These are phyloP conservation scores for Acanthosepion esculentum DNA, from an alignment of 2,888 invertebrate species.

Conservation along the genomic window DNA sequence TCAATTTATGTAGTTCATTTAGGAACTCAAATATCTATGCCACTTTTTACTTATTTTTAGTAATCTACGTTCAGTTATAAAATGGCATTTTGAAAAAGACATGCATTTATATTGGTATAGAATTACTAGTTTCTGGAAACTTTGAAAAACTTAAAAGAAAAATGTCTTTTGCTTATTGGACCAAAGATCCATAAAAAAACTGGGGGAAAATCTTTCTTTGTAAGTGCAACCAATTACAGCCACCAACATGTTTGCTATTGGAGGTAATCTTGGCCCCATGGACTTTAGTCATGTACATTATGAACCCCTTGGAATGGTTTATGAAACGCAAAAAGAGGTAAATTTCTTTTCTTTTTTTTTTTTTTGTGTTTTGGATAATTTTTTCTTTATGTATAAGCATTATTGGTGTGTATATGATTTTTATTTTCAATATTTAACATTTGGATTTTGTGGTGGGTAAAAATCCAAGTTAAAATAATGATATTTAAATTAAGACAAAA, in stretches of 20 bases:
- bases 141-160: neutral
- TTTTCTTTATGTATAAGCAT: no score
- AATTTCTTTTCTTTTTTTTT: constrained; percentile 45
- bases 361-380: neutral
- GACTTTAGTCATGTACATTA: constrained; percentile 63
- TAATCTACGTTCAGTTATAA: neutral
- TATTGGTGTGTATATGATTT: no score
- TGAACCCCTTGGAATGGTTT: constrained; percentile 66
- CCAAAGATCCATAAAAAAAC: neutral
- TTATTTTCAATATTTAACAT: no score
- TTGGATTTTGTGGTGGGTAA: no score
- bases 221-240: neutral
- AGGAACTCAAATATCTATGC: neutral
- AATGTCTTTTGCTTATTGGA: neutral
- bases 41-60: neutral
- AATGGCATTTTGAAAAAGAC: neutral
- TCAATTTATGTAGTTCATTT: neutral
- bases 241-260: constrained; percentile 68
- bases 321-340: constrained; percentile 67
- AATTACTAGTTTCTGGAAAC: neutral
- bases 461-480: no score
- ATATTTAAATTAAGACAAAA: no score
- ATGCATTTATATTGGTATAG: neutral
- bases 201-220: neutral
- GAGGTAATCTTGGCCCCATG: constrained; percentile 64